phyloP scores from a whole-genome alignment of 2,113 vertebrate genomes.

The Ovis aries region DNA sequence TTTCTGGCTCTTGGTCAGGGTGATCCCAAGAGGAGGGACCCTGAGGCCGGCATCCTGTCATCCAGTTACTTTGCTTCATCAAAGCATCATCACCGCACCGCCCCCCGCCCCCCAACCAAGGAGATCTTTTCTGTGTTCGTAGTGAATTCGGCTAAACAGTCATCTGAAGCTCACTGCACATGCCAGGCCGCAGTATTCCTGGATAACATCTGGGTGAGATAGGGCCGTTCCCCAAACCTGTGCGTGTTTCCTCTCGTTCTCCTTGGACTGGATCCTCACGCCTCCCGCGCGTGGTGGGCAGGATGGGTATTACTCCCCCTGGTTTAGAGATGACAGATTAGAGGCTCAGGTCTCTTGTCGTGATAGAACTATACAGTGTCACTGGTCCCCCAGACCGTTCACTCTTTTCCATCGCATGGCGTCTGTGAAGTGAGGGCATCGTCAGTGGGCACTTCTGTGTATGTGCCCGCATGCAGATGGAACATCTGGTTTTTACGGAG shows the following conservation, averaged over 20 bases:
- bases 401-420: neutral
- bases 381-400: neutral
- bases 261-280: neutral
- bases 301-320: neutral
- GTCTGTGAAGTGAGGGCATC: neutral
- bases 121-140: neutral
- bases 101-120: neutral
- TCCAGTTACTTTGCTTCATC: neutral
- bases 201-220: neutral
- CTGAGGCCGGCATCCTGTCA: neutral
- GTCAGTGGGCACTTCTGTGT: neutral
- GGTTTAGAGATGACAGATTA: neutral
- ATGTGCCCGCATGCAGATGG: accelerated
- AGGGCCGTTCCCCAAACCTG: neutral
- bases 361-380: neutral
- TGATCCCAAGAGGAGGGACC: neutral
- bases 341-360: neutral
- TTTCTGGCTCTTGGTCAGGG: neutral
- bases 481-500: neutral
- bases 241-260: neutral
- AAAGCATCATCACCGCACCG: neutral
- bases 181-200: neutral
- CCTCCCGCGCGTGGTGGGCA: neutral
- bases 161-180: too few species aligned
- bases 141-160: neutral